phyloP scores from a whole-genome alignment of 2,113 vertebrate genomes.

The Marmota monax region DNA sequence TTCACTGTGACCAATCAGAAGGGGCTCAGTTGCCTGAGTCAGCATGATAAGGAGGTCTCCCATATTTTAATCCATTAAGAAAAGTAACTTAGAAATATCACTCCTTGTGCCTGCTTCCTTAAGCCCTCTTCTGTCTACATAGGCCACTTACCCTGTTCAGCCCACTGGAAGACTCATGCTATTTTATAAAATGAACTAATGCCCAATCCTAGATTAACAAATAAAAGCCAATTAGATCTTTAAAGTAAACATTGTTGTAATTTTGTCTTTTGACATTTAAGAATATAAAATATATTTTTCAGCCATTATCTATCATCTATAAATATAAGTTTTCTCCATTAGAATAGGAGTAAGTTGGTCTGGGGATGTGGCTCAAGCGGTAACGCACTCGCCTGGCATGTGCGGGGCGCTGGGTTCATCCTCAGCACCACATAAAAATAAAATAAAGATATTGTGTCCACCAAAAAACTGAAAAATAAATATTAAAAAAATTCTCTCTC shows the following conservation, averaged over 20 bases:
- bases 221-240: not conserved
- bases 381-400: too few relatives aligned
- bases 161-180: not conserved
- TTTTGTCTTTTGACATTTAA: not conserved
- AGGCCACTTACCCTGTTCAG: not conserved
- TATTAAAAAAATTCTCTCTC: too few relatives aligned
- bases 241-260: not conserved
- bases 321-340: not conserved
- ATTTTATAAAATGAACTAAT: not conserved
- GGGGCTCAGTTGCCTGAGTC: not conserved
- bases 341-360: not conserved
- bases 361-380: too few relatives aligned
- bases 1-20: not conserved
- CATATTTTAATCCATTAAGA: not conserved
- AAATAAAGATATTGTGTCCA: too few relatives aligned
- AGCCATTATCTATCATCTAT: not conserved
- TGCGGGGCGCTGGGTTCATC: too few relatives aligned
- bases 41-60: not conserved
- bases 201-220: not conserved
- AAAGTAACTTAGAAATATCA: not conserved
- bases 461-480: too few relatives aligned
- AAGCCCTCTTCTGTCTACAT: not conserved
- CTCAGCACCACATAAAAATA: too few relatives aligned
- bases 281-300: not conserved
- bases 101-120: not conserved